Conservation (phyloP, 2,113 vertebrate species). For the Macaca nemestrina region DNA sequence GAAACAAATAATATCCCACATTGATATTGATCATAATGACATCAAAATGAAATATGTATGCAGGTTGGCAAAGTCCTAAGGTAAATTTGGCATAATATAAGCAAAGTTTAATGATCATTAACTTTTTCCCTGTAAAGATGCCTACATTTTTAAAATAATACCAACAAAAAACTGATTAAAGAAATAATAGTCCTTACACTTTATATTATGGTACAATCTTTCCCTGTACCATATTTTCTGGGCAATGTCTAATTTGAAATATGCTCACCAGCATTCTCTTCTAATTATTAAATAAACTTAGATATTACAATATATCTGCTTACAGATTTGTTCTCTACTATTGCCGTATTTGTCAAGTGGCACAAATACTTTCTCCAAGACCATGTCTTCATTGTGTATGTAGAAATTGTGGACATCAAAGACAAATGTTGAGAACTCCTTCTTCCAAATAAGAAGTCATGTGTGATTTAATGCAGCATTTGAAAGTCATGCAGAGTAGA, state of each 20-base stretch:
- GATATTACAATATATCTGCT: neutral
- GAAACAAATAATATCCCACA: neutral
- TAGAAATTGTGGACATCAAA: neutral
- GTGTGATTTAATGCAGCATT: neutral
- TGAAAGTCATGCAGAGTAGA: neutral
- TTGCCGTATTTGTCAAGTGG: neutral
- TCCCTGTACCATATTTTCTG: neutral
- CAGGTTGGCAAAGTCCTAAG: neutral
- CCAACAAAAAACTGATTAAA: neutral
- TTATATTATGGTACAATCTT: neutral
- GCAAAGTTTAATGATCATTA: neutral
- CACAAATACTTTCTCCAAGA: neutral
- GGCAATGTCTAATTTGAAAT: neutral
- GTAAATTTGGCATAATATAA: neutral
- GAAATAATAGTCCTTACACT: neutral
- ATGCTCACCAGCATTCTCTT: neutral
- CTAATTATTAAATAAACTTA: neutral
- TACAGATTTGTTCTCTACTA: neutral
- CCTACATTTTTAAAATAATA: neutral
- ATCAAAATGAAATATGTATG: neutral
- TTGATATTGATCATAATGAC: accelerated
- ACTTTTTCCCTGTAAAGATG: neutral
- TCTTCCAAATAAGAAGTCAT: neutral
- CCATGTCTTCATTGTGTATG: neutral
- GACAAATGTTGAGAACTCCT: neutral